Evolutionary conservation across 2,888 invertebrate genomes (phyloP), one percentile per base, ranked within the genome.

Genomic region (Hypselothyrea guttata): DNA sequence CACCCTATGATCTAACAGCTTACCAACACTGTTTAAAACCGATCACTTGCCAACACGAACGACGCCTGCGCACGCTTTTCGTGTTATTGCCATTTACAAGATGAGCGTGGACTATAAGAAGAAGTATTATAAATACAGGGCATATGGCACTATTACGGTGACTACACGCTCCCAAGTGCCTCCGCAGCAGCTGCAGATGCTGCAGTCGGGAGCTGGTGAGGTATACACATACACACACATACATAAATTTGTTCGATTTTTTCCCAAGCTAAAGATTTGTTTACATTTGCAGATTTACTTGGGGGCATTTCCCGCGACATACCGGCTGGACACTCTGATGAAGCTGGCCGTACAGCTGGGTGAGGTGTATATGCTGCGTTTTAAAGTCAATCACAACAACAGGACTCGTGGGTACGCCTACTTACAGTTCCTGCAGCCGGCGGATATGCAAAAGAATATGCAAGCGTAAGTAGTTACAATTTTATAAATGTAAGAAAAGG

Each of bases 91-190:
- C n/a, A 2, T 13, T 31, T 38, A 5, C 22, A 9, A 52, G 16
- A 63, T 56, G 70, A 31, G 49, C 22, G 8, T n/a, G 30, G 30
- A 56, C 34, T 40, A 38, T 1, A 16, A 12, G 2, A 9, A n/a
- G 0, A 38, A 55, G 4, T 77, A 70, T 54, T 1, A 16, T 7
- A 63, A 31, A 11, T 41, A n/a, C n/a, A n/a, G n/a, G n/a, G n/a
- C n/a, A 4, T 86, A 86, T 61, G 88, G 88, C 0, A 88, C 89
- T 0, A 70, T 86, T 27, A 85, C 77, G 52, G 45, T 88, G 2
- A 74, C 57, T 9, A 76, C 51, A 0, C 52, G 60, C 0, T 51
- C 44, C 3, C 0, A 11, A 0, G 4, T 82, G 9, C 37, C 73
- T 0, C 22, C 42, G 0, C 8, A 53, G 0, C 44, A 74, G 9